Percentiles rank a stretch among this genome's conserved stretches.
phyloP scores from a whole-genome alignment of 1,140 invertebrate genomes.

The Cepaea nemoralis region DNA sequence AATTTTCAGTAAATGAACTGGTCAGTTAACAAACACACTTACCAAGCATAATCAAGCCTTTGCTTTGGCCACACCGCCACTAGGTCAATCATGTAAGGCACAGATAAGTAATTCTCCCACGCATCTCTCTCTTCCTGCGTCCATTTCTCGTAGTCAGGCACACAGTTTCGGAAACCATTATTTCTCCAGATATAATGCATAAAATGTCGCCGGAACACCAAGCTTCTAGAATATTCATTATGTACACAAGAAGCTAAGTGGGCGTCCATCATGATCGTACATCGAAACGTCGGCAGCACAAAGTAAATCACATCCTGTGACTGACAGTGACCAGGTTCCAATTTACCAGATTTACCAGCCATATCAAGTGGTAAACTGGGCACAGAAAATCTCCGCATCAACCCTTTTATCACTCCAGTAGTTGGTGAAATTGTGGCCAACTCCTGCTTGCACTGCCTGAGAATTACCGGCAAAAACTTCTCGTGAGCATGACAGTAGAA shows the following conservation, averaged over 20 bases:
- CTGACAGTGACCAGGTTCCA: background rate
- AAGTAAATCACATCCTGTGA: conserved; percentile 33
- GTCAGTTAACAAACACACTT: conserved; percentile 31
- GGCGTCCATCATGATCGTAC: conserved; percentile 47
- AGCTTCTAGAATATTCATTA: conserved; percentile 38
- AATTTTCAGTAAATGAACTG: too few relatives aligned
- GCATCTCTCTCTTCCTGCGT: conserved; percentile 19
- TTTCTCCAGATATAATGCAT: conserved; percentile 39
- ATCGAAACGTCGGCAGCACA: conserved; percentile 38
- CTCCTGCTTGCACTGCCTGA: background rate
- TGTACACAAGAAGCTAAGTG: conserved; percentile 51
- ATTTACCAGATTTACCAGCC: too few relatives aligned
- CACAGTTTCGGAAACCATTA: conserved; percentile 37
- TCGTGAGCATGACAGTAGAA: conserved; percentile 33
- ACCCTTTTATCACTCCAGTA: background rate
- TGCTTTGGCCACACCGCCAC: conserved; percentile 54
- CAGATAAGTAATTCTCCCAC: conserved; percentile 43
- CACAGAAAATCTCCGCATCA: conserved; percentile 24
- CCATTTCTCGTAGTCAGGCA: conserved; percentile 20
- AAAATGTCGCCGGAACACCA: conserved; percentile 47
- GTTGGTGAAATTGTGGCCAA: background rate
- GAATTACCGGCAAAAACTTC: conserved; percentile 13
- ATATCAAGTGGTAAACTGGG: background rate
- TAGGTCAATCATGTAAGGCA: conserved; percentile 54
- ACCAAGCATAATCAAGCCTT: conserved; percentile 58